Conservation (phyloP, 2,797 vertebrate genomes). For the Rhodeus uyekii region DNA sequence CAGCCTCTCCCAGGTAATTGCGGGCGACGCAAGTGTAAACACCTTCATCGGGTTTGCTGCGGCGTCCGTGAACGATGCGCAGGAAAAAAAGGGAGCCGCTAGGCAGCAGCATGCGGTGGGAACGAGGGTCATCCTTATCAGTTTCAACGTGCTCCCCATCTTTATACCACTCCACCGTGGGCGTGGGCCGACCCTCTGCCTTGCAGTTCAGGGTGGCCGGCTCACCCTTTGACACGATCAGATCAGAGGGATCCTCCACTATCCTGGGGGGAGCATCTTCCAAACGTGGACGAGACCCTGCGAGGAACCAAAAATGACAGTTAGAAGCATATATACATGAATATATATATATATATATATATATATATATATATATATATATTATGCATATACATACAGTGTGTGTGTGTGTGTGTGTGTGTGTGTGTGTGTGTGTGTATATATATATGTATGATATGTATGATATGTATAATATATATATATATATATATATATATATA, state of each 20-base stretch:
- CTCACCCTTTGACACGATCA: constrained; percentile 90
- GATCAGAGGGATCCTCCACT: constrained; percentile 88
- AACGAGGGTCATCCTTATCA: constrained; percentile 89
- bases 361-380: too few relatives aligned
- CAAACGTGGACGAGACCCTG: constrained; percentile 81
- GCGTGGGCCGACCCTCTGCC: constrained; percentile 86
- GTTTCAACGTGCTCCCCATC: constrained; percentile 93
- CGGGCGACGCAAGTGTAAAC: constrained; percentile 92
- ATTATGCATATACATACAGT: too few relatives aligned
- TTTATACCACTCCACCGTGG: constrained; percentile 92
- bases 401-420: too few relatives aligned
- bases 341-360: too few relatives aligned
- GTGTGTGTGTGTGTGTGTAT: too few relatives aligned
- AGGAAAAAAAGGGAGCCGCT: constrained; percentile 95
- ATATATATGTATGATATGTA: too few relatives aligned
- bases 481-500: too few relatives aligned
- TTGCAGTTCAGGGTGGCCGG: constrained; percentile 94
- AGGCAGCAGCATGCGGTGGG: constrained; percentile 93
- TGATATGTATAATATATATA: too few relatives aligned
- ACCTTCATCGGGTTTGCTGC: constrained; percentile 91
- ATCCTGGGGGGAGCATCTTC: constrained; percentile 88
- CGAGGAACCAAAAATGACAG: constrained; percentile 37
- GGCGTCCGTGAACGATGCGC: constrained; percentile 89
- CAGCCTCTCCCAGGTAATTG: constrained; percentile 89
- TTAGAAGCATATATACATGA: constrained; percentile 8